A percentile compares a stretch with the other conserved stretches of the same genome.
phyloP scores from a whole-genome alignment of 2,113 vertebrate genomes.

The Myxocyprinus asiaticus region DNA sequence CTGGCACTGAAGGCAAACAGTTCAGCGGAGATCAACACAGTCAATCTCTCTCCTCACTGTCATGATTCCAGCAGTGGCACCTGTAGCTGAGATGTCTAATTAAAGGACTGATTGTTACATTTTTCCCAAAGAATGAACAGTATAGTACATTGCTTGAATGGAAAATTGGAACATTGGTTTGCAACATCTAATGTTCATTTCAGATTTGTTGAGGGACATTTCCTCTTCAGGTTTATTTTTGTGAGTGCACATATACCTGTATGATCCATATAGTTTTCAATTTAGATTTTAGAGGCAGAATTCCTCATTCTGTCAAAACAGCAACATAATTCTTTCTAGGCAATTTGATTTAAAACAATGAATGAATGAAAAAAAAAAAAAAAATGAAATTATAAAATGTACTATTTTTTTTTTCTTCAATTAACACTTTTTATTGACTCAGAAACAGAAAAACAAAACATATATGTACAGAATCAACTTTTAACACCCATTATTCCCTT shows the following conservation, averaged over 20 bases:
- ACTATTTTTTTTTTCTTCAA: too few relatives aligned
- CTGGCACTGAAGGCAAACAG: conserved; percentile 32
- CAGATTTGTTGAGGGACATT: neutral
- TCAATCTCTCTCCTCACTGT: conserved; percentile 44
- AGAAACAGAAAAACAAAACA: too few relatives aligned
- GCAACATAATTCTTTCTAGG: too few relatives aligned
- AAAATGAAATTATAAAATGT: too few relatives aligned
- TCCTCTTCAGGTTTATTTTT: neutral
- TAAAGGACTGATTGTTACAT: neutral
- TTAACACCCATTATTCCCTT: too few relatives aligned
- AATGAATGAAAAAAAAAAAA: too few relatives aligned
- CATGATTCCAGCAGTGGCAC: conserved; percentile 16
- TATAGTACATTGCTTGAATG: neutral
- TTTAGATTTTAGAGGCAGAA: too few relatives aligned
- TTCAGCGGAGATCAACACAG: conserved; percentile 28
- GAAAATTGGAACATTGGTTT: conserved; percentile 3
- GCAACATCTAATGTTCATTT: conserved; percentile 6
- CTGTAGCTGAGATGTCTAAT: conserved; percentile 24
- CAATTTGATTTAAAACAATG: too few relatives aligned
- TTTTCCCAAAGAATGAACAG: neutral
- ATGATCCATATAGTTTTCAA: too few relatives aligned
- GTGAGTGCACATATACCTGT: neutral
- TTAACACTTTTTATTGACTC: too few relatives aligned
- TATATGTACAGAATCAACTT: too few relatives aligned
- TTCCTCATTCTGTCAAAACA: too few relatives aligned